Evolutionary conservation across 2,888 invertebrate genomes (phyloP), one percentile per base, ranked within the genome.

Genomic region (Cataglyphis albicans): DNA sequence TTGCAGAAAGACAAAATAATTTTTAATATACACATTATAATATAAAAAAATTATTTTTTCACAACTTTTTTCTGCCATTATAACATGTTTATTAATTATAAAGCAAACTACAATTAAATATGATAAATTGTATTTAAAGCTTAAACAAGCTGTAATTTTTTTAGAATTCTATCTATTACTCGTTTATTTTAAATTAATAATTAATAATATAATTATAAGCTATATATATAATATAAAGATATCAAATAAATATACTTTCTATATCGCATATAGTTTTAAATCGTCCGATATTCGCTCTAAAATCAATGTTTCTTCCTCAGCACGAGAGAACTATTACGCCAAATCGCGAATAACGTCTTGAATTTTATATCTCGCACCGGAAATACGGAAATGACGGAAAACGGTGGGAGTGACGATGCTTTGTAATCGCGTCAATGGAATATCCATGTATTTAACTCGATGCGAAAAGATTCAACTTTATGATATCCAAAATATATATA

Each of bases 261-360:
- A 52, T 18, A 1, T 2, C 48, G 18, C 12, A 6, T 18, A 18
- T 6, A 48, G 2, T 18, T 72, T 73, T 0, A 6, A 57, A 10
- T 59, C 6, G 4, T n/a, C 41, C 4, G 18, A 18, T 25, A 38
- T 25, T 61, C 41, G 15, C 4, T 1, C 12, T 29, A 41, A 25
- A 64, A 48, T 75, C 18, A 9, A n/a, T 15, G 10, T 25, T 38
- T 3, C 3, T 10, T 41, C 5, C 38, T 57, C 18, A 18, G 25
- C n/a, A 7, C 29, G 44, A 41, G 32, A 74, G 44, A 1, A 4
- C 7, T 59, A 6, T 73, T 61, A 6, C 21, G 63, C 3, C 18
- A 6, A 21, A 72, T 72, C 4, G 41, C 73, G 61, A 52, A 52
- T n/a, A 52, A 52, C 52, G n/a, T n/a, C 52, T 52, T n/a, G 52